phyloP scores from a whole-genome alignment of 2,113 vertebrate species.

The Diglossa brunneiventris region DNA sequence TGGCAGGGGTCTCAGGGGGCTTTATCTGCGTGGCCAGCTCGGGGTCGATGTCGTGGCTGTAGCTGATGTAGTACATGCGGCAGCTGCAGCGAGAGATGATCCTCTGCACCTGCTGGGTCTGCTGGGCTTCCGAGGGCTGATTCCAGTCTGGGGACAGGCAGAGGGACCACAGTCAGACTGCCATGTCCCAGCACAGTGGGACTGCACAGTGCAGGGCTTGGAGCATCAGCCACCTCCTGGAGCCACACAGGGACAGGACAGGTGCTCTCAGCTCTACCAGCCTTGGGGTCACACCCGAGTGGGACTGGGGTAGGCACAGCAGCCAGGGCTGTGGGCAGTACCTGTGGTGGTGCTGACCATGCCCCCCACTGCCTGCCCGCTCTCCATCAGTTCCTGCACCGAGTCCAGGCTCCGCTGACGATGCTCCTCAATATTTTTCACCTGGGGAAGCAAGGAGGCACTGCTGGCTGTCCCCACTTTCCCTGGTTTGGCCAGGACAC shows the following conservation, averaged over 20 bases:
- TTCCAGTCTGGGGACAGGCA: slow-evolving; percentile 85
- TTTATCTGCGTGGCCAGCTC: slow-evolving; percentile 96
- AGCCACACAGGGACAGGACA: neutral
- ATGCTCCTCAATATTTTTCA: slow-evolving; percentile 98
- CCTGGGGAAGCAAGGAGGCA: slow-evolving; percentile 68
- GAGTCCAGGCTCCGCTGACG: slow-evolving; percentile 90
- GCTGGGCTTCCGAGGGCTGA: slow-evolving; percentile 90
- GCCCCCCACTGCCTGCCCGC: slow-evolving; percentile 95
- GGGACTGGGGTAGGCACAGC: neutral
- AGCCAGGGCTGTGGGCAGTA: slow-evolving; percentile 24
- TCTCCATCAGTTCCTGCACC: slow-evolving; percentile 97
- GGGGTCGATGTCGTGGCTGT: slow-evolving; percentile 95
- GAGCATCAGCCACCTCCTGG: neutral
- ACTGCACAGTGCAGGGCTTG: neutral
- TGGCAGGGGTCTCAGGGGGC: slow-evolving; percentile 85
- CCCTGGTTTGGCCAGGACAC: neutral
- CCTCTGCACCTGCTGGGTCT: slow-evolving; percentile 93
- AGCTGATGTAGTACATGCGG: slow-evolving; percentile 98
- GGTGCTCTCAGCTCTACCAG: neutral
- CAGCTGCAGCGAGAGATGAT: slow-evolving; percentile 98
- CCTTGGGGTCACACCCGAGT: accelerated
- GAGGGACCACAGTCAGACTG: neutral
- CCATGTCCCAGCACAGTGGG: accelerated
- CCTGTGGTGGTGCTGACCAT: slow-evolving; percentile 99
- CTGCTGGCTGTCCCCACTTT: neutral